Conservation (phyloP, 2,888 invertebrate species). For the Junonia oenone region DNA sequence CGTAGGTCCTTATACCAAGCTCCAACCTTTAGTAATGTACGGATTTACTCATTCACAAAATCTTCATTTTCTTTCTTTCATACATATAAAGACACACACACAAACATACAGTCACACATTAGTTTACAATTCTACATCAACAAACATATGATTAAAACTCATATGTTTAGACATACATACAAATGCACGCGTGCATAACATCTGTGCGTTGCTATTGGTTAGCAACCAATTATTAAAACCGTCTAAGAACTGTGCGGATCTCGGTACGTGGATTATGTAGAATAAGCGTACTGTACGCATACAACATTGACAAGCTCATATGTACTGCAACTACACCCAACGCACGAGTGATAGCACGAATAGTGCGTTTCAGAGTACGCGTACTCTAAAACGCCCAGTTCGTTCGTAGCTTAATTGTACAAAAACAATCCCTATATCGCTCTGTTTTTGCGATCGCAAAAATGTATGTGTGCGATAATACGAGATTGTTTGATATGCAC, state of each 20-base stretch:
- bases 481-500: neutral
- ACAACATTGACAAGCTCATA: no score
- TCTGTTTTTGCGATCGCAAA: conserved; percentile 33
- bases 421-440: conserved; percentile 18
- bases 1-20: no score
- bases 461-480: conserved; percentile 28
- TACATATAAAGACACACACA: neutral
- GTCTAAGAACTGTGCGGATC: no score
- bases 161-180: neutral
- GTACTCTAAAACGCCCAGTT: no score
- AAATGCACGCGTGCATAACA: neutral
- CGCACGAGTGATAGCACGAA: no score
- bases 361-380: no score
- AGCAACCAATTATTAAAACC: no score
- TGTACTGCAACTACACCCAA: no score
- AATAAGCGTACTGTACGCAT: no score
- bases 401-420: no score
- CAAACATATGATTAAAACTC: neutral
- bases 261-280: no score
- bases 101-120: neutral
- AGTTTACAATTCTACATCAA: neutral
- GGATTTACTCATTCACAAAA: neutral
- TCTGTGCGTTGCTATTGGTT: neutral
- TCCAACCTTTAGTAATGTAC: neutral
- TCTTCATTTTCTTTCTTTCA: neutral